These are phyloP conservation scores for Noturus placidus DNA, from an alignment of 2,113 vertebrate genomes.

Conservation along the genomic window DNA sequence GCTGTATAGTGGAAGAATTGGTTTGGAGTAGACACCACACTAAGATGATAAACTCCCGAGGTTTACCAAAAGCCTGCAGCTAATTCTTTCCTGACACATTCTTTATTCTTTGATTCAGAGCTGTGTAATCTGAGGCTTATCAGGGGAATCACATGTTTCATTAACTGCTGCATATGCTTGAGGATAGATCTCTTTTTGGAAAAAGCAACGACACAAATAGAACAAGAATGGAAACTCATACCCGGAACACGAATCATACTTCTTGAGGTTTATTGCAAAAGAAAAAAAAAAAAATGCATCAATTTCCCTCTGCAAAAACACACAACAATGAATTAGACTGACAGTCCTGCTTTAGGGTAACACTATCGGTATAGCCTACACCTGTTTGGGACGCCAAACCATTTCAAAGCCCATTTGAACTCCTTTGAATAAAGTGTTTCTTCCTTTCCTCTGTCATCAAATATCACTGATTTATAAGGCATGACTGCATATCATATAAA, in stretches of 20 bases:
- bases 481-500: conserved; percentile 61
- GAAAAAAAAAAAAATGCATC: background rate
- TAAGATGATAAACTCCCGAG: conserved; percentile 27
- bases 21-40: conserved; percentile 15
- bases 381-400: conserved; percentile 55
- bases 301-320: background rate
- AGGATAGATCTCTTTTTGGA: background rate
- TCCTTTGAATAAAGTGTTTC: conserved; percentile 57
- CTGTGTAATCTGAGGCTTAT: conserved; percentile 42
- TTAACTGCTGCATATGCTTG: conserved; percentile 10
- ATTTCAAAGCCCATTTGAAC: conserved; percentile 62
- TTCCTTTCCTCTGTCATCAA: conserved; percentile 50
- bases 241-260: background rate
- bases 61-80: conserved; percentile 40
- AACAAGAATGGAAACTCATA: background rate
- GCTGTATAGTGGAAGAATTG: background rate
- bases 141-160: conserved; percentile 24
- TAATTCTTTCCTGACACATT: conserved; percentile 56
- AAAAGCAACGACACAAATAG: background rate
- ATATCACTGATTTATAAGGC: conserved; percentile 66
- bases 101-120: conserved; percentile 50
- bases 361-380: conserved; percentile 41
- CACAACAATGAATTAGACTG: conserved; percentile 12
- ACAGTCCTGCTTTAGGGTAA: conserved; percentile 22
- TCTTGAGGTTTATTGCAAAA: background rate